A percentile compares a stretch with the other conserved stretches of the same genome.
Evolutionary conservation across 2,113 vertebrate genomes (phyloP).

Genomic region (Tychaedon coryphoeus): DNA sequence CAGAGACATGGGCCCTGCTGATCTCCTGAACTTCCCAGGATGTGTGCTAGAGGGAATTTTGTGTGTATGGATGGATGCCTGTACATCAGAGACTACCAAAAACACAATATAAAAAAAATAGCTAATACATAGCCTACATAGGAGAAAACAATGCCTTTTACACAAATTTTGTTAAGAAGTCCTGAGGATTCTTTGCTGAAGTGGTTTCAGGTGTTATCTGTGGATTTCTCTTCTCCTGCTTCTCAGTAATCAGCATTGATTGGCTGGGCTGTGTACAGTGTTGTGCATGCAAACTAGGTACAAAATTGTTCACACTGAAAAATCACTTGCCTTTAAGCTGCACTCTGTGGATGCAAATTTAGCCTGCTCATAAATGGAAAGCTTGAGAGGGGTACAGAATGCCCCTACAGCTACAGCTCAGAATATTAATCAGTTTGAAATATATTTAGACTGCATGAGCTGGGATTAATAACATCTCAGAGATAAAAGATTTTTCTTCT

Average conservation of each 20-base stretch:
- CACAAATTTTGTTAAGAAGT: neutral
- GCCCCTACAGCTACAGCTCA: neutral
- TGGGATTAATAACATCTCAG: neutral
- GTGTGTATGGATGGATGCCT: no score
- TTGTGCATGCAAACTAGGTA: neutral
- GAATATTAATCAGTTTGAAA: constrained; percentile 58
- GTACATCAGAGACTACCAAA: neutral
- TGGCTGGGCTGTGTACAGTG: neutral
- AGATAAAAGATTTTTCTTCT: constrained; percentile 17
- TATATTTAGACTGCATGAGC: constrained; percentile 30
- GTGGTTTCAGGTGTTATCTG: neutral
- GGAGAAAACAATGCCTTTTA: neutral
- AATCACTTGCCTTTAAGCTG: constrained; percentile 5
- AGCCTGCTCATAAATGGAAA: constrained; percentile 31
- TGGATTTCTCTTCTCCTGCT: neutral
- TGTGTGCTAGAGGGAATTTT: neutral
- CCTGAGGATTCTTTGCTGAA: neutral
- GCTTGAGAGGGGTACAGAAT: constrained; percentile 11
- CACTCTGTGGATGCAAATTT: constrained; percentile 34
- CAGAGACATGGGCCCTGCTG: neutral
- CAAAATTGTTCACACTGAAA: neutral
- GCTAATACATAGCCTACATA: neutral
- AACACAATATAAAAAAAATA: neutral
- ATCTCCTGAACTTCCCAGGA: neutral
- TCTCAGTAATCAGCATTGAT: neutral